Evolutionary conservation across 2,797 vertebrate species (phyloP).

Genomic region (Apodemus agrarius): DNA sequence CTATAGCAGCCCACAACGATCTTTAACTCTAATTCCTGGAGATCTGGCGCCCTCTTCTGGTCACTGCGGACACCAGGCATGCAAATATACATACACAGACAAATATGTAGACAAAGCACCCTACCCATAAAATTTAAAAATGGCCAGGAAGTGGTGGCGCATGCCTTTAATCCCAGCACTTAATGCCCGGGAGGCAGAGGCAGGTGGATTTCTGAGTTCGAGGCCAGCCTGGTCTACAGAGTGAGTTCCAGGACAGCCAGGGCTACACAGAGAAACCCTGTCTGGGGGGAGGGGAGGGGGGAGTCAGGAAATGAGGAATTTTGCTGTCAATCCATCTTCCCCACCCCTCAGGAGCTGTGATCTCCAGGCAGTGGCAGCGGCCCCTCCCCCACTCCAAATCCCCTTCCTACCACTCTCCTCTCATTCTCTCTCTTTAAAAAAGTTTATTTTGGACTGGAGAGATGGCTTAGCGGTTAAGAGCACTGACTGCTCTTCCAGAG

Average conservation of each 20-base stretch:
- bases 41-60: not conserved
- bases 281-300: too few relatives aligned
- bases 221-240: too few relatives aligned
- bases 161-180: too few relatives aligned
- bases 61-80: not conserved
- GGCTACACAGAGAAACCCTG: too few relatives aligned
- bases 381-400: not conserved
- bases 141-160: too few relatives aligned
- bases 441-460: not conserved
- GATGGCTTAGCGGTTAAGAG: too few relatives aligned
- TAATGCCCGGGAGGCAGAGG: too few relatives aligned
- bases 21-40: not conserved
- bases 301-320: not conserved
- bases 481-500: too few relatives aligned
- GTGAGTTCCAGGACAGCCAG: too few relatives aligned
- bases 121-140: not conserved
- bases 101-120: not conserved
- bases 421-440: not conserved
- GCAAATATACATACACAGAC: too few relatives aligned
- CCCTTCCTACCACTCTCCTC: not conserved
- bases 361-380: not conserved
- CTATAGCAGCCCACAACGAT: too few relatives aligned
- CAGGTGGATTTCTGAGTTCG: too few relatives aligned
- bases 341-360: not conserved
- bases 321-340: not conserved